phyloP scores from a whole-genome alignment of 2,888 invertebrate genomes.

The Tinea semifulvella region DNA sequence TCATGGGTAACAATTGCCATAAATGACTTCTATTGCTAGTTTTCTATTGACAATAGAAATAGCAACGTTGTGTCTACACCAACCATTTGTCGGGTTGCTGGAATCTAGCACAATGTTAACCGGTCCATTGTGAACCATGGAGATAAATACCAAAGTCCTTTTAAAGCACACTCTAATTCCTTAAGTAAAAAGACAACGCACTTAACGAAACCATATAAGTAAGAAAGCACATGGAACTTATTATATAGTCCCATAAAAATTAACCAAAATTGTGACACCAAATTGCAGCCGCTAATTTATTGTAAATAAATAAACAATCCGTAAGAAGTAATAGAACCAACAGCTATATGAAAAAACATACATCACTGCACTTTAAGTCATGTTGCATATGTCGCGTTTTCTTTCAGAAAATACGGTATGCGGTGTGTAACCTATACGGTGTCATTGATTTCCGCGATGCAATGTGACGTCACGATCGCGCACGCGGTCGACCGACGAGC shows the following conservation, averaged over 20 bases:
- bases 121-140: constrained; percentile 8
- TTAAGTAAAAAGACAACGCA: too few relatives aligned
- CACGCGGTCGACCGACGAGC: constrained; percentile 17
- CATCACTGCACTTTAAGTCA: constrained; percentile 42
- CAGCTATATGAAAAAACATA: too few relatives aligned
- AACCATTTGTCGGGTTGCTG: not conserved
- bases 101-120: constrained; percentile 11
- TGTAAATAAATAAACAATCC: constrained; percentile 15
- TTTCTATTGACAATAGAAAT: constrained; percentile 11
- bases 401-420: constrained; percentile 61
- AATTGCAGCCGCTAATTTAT: too few relatives aligned
- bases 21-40: constrained; percentile 3
- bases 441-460: constrained; percentile 60
- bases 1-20: not conserved
- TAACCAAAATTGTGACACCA: too few relatives aligned
- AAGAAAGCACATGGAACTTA: too few relatives aligned
- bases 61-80: not conserved
- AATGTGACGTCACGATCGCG: constrained; percentile 53
- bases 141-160: not conserved
- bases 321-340: too few relatives aligned
- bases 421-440: constrained; percentile 35
- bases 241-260: too few relatives aligned
- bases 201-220: too few relatives aligned
- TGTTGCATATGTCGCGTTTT: constrained; percentile 54
- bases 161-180: too few relatives aligned